Conservation (phyloP, 1,140 invertebrate genomes). For the Brachionus calyciflorus region DNA sequence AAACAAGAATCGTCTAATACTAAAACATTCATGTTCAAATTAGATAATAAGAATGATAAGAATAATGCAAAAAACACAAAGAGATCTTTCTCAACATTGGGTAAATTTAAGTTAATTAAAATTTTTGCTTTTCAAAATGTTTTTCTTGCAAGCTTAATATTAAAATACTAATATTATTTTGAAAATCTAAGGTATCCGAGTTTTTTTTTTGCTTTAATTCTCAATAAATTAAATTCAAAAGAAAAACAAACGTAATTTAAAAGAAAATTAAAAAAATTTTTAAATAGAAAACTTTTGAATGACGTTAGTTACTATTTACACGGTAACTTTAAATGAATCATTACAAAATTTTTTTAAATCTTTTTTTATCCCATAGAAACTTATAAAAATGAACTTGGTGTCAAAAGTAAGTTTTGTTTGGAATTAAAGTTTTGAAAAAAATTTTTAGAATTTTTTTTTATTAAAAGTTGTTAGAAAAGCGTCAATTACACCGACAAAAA, state of each 20-base stretch:
- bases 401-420: conserved; percentile 1
- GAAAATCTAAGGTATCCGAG: no score
- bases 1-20: not conserved
- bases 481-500: conserved; percentile 30
- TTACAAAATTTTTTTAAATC: not conserved
- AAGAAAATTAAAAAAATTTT: no score
- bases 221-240: no score
- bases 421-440: no score
- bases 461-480: not conserved
- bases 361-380: not conserved
- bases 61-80: not conserved
- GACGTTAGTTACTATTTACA: no score
- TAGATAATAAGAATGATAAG: conserved; percentile 8
- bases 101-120: not conserved
- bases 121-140: not conserved
- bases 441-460: not conserved
- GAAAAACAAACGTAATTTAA: no score
- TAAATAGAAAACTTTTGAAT: not conserved
- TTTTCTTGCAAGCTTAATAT: not conserved
- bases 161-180: no score
- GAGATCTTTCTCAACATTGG: conserved; percentile 10
- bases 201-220: no score
- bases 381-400: conserved; percentile 30
- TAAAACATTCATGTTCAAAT: not conserved
- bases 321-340: no score